These are phyloP conservation scores for Microplitis mediator DNA, from an alignment of 1,140 invertebrate species.

Conservation along the genomic window DNA sequence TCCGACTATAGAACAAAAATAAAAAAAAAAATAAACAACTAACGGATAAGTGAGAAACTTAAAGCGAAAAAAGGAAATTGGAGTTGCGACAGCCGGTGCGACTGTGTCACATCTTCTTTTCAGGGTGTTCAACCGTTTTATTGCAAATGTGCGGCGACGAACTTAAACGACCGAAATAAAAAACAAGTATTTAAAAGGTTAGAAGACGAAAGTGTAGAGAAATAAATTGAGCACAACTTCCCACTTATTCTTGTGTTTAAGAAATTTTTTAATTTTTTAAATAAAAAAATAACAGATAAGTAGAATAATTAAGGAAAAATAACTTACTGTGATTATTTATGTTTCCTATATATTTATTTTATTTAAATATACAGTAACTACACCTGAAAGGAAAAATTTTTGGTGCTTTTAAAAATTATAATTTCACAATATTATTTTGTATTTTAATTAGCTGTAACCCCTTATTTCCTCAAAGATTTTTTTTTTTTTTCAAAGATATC, in stretches of 20 bases:
- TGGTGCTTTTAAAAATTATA: too few relatives aligned
- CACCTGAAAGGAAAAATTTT: too few relatives aligned
- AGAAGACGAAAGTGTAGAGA: not conserved
- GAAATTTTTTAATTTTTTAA: not conserved
- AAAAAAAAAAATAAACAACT: conserved; percentile 7
- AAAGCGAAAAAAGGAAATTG: conserved; percentile 33
- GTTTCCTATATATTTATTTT: too few relatives aligned
- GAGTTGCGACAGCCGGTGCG: conserved; percentile 25
- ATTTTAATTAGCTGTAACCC: too few relatives aligned
- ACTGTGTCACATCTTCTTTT: conserved; percentile 42
- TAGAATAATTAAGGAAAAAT: too few relatives aligned
- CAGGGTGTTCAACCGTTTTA: conserved; percentile 50
- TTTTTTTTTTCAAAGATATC: too few relatives aligned
- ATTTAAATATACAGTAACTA: too few relatives aligned
- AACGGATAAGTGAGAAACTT: conserved; percentile 15
- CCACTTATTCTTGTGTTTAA: too few relatives aligned
- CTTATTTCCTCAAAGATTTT: too few relatives aligned
- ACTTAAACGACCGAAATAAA: conserved; percentile 8
- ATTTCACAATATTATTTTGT: too few relatives aligned
- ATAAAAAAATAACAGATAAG: not conserved
- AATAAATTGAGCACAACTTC: not conserved
- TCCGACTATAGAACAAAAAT: not conserved
- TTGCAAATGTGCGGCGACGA: conserved; percentile 34
- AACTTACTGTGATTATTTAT: too few relatives aligned
- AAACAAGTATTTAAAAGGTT: not conserved